Evolutionary conservation across 2,888 invertebrate genomes (phyloP).

Genomic region (Mythimna ferrago): DNA sequence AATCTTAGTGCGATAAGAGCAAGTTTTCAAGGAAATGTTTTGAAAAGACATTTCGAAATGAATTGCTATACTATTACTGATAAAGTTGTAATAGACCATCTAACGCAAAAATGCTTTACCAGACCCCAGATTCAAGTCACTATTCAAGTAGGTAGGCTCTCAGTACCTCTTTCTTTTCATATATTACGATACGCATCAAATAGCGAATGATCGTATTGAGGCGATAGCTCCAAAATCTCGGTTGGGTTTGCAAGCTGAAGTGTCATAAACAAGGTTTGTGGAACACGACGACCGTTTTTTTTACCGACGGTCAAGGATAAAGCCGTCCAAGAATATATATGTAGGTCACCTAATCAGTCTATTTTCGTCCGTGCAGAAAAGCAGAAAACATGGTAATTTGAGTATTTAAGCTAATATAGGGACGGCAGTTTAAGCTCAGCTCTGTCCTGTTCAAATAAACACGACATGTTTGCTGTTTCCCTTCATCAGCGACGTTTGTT

Average conservation of each 20-base stretch:
- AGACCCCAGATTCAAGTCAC: background rate
- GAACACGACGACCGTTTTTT: background rate
- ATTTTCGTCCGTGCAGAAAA: background rate
- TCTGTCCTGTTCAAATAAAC: slow-evolving; percentile 21
- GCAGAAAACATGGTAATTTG: background rate
- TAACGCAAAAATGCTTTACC: background rate
- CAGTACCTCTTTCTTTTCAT: background rate
- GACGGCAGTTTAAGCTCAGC: background rate
- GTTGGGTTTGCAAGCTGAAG: background rate
- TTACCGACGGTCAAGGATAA: slow-evolving; percentile 1
- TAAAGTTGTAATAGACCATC: background rate
- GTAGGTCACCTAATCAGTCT: slow-evolving; percentile 5
- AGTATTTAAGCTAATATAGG: slow-evolving; percentile 11
- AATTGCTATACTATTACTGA: background rate
- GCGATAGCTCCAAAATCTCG: background rate
- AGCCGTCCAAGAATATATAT: background rate
- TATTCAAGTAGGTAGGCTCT: background rate
- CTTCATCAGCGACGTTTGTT: slow-evolving; percentile 14
- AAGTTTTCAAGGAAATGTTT: background rate
- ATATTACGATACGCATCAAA: background rate
- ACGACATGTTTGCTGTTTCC: slow-evolving; percentile 7
- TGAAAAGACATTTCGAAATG: background rate
- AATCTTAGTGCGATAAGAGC: background rate
- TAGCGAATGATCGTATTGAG: background rate
- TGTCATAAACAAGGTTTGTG: background rate